These are phyloP conservation scores for Platyrinchus mystaceus DNA, from an alignment of 2,797 vertebrate genomes.

Conservation along the genomic window DNA sequence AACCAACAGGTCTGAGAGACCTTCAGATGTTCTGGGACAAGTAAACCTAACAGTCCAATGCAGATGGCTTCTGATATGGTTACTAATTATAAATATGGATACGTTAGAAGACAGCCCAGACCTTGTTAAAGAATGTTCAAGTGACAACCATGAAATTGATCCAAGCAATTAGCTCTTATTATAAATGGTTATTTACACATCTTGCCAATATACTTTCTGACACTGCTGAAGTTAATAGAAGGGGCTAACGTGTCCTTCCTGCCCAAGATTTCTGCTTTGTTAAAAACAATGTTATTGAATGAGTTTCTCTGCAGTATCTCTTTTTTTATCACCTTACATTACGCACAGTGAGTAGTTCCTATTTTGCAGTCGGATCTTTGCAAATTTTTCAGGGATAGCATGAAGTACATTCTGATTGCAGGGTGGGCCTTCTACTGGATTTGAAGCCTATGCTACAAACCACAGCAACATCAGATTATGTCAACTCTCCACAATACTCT, in stretches of 20 bases:
- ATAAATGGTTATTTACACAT: not conserved
- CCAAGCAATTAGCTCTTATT: not conserved
- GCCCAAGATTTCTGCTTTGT: not conserved
- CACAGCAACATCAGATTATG: not conserved
- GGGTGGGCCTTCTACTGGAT: not conserved
- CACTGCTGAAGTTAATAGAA: not conserved
- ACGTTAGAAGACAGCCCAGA: not conserved
- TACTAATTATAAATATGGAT: not conserved
- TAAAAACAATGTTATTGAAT: not conserved
- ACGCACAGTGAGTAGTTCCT: not conserved
- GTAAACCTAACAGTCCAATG: not conserved
- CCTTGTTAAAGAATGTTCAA: not conserved
- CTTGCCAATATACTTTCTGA: not conserved
- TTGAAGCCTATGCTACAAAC: not conserved
- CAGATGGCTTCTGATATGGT: not conserved
- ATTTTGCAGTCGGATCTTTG: not conserved
- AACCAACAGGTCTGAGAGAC: not conserved
- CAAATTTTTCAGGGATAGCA: not conserved
- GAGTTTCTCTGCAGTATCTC: not conserved
- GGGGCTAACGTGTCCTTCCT: rapidly evolving
- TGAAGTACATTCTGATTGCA: not conserved
- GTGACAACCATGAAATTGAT: not conserved
- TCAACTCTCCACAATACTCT: not conserved
- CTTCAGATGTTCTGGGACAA: not conserved
- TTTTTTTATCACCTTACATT: not conserved